Evolutionary conservation across 1,140 invertebrate genomes (phyloP).

Genomic region (Drosophila trapezifrons): DNA sequence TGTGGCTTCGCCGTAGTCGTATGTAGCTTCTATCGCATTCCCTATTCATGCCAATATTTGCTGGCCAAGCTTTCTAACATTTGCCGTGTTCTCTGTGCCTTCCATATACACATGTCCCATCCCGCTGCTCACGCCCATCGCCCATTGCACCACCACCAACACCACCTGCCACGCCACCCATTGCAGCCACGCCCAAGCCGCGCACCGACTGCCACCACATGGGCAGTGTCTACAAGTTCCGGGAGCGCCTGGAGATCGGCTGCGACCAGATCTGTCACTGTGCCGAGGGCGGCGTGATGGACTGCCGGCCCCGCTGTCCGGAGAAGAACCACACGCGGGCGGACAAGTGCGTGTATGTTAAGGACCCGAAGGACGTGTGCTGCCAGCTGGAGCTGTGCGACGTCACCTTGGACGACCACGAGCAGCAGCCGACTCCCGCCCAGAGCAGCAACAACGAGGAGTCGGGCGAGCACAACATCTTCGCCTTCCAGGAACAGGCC

Average conservation of each 20-base stretch:
- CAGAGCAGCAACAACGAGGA: constrained; percentile 64
- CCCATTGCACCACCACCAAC: constrained; percentile 17
- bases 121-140: constrained; percentile 36
- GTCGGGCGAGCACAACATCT: constrained; percentile 48
- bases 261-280: constrained; percentile 92
- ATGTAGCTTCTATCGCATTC: constrained; percentile 33
- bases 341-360: constrained; percentile 90
- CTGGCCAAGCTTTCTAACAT: constrained; percentile 38
- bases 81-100: constrained; percentile 59
- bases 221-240: constrained; percentile 89
- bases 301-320: constrained; percentile 76
- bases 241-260: constrained; percentile 90
- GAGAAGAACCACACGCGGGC: constrained; percentile 77
- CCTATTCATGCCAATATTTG: constrained; percentile 32
- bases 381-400: constrained; percentile 93
- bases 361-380: constrained; percentile 91
- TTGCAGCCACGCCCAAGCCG: constrained; percentile 63
- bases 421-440: constrained; percentile 83
- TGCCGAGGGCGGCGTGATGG: constrained; percentile 87
- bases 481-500: constrained; percentile 64
- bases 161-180: constrained; percentile 6
- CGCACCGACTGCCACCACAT: constrained; percentile 89
- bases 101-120: constrained; percentile 58
- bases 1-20: constrained; percentile 36
- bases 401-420: constrained; percentile 90